phyloP scores from a whole-genome alignment of 1,140 invertebrate genomes.

The Hylaeus anthracinus region DNA sequence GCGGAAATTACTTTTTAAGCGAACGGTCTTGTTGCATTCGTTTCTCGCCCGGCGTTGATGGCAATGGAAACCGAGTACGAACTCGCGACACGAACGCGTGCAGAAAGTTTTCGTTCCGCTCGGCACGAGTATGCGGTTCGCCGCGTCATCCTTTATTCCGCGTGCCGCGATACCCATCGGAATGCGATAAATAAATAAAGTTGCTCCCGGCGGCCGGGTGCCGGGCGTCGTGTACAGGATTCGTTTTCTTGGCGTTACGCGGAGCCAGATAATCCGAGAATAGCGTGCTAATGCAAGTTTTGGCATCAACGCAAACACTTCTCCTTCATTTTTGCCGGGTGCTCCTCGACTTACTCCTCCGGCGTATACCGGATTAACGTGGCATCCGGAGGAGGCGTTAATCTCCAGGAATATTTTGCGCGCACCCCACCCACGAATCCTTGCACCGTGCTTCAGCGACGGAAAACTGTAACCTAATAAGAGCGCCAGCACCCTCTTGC shows the following conservation, averaged over 20 bases:
- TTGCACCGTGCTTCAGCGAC: constrained; percentile 33
- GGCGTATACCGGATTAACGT: constrained; percentile 71
- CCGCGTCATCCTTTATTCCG: not conserved
- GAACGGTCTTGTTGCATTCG: constrained; percentile 34
- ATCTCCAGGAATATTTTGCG: constrained; percentile 73
- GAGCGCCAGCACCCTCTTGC: constrained; percentile 32
- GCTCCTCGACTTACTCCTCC: constrained; percentile 53
- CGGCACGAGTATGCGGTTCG: not conserved
- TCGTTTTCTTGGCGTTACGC: constrained; percentile 26
- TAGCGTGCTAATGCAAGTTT: constrained; percentile 75
- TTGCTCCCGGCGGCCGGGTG: not conserved
- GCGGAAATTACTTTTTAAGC: constrained; percentile 45
- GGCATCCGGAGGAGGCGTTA: constrained; percentile 69
- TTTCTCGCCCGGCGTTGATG: not conserved
- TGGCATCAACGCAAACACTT: constrained; percentile 72
- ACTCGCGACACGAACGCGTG: constrained; percentile 10
- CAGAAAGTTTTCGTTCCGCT: not conserved
- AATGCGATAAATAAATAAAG: constrained; percentile 15
- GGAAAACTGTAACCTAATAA: constrained; percentile 77
- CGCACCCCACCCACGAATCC: constrained; percentile 46
- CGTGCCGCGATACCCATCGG: not conserved
- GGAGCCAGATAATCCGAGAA: constrained; percentile 56
- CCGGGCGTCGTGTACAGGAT: constrained; percentile 22
- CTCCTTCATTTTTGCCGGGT: constrained; percentile 71
- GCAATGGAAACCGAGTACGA: constrained; percentile 21